Evolutionary conservation across 1,140 invertebrate species (phyloP), one percentile per base, ranked within the genome.

Genomic region (Pteromalus puparum): DNA sequence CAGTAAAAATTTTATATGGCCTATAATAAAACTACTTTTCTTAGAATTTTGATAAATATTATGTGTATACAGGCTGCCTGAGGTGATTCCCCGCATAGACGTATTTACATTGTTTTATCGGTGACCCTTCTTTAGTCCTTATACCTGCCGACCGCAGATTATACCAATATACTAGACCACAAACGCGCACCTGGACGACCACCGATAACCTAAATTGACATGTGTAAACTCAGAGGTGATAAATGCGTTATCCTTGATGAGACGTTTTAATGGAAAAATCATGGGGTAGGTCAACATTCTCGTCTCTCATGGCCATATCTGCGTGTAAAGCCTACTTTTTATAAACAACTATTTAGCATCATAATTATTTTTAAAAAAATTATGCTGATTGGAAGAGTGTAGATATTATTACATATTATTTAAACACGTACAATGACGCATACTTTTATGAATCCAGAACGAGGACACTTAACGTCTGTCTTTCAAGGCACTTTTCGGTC

Each of bases 171-270:
- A 61, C 21, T 21, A 61, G 53, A 61, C 53, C 53, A 61, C 53
- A 61, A 61, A 61, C 28, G 68, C 28, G 68, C 68, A 70, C 68
- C 68, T 70, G 68, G 68, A 26, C 28, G 24, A 70, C 10, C 24
- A 2, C 24, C 28, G 24, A 70, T 70, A 70, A 30, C 68, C 28
- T 70, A 70, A 70, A 70, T 26, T 70, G 68, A 70, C 68, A 70
- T 70, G 68, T 28, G 68, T 70, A 70, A 70, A 70, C 26, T 70
- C 24, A 21, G n/a, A 61, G 18, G 53, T 28, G 68, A 70, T 70
- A 70, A 28, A 28, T 30, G 68, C 4, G 53, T 61, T 18, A 61
- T 61, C 18, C 53, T 6, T 21, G 53, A 61, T 61, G 53, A 61
- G 6, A 18, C 18, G 18, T 61, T 61, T 61, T 61, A 61, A 61